These are phyloP conservation scores for Mesocricetus auratus DNA, from an alignment of 2,113 vertebrate genomes.

Conservation along the genomic window DNA sequence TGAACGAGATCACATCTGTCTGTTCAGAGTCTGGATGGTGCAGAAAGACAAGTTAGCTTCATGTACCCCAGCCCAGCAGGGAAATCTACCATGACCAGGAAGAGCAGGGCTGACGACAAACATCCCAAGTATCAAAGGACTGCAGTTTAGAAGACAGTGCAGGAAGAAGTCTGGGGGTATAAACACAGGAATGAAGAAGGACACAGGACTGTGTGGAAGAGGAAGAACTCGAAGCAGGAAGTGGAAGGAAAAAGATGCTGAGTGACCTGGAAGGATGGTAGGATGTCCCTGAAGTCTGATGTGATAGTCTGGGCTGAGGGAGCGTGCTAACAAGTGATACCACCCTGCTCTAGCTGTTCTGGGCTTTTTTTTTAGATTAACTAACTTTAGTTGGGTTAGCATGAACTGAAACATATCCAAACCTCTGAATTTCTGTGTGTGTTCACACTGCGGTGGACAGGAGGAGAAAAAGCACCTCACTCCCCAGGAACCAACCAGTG, in stretches of 20 bases:
- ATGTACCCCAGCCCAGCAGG: neutral
- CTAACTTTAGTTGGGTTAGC: neutral
- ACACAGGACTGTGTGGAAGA: neutral
- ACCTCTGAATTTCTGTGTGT: neutral
- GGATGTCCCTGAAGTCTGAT: neutral
- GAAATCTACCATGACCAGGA: neutral
- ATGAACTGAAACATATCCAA: neutral
- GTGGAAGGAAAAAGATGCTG: neutral
- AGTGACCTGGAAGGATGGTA: too few relatives aligned
- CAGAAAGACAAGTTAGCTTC: neutral
- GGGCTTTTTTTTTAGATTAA: neutral
- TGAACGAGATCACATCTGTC: neutral
- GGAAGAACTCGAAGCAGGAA: neutral
- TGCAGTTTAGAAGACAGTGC: neutral
- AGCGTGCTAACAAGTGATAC: fast-evolving
- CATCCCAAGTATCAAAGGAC: neutral
- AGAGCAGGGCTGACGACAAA: neutral
- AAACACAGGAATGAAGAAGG: neutral
- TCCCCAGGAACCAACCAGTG: neutral
- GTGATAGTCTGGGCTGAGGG: neutral
- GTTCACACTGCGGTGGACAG: neutral
- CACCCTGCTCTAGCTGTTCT: neutral
- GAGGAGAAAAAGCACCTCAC: neutral
- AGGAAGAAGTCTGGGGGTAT: neutral
- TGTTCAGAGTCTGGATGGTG: neutral